Evolutionary conservation across 2,113 vertebrate genomes (phyloP).

Genomic region (Galeopterus variegatus): DNA sequence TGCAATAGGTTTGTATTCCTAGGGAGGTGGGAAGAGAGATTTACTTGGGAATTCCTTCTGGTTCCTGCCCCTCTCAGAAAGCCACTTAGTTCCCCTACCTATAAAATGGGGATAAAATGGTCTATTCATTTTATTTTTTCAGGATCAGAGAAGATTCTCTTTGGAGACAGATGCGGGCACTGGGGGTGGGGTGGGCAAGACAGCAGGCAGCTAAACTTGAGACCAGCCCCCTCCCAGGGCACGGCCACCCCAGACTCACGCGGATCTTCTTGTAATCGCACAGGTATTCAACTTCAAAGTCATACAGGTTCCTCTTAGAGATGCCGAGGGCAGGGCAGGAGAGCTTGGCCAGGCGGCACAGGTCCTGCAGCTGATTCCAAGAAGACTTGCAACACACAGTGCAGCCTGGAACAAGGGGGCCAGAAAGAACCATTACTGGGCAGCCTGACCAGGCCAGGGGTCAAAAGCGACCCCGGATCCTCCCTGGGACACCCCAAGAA

Average conservation of each 20-base stretch:
- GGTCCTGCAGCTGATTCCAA: constrained; percentile 89
- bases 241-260: constrained; percentile 80
- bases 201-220: constrained; percentile 1
- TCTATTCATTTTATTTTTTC: not conserved
- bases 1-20: constrained; percentile 52
- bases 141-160: constrained; percentile 60
- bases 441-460: not conserved
- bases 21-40: constrained; percentile 31
- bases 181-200: not conserved
- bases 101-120: constrained; percentile 38
- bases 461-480: not conserved
- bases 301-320: constrained; percentile 90
- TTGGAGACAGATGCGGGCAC: constrained; percentile 34
- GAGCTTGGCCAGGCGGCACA: constrained; percentile 90
- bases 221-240: not conserved
- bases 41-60: constrained; percentile 32
- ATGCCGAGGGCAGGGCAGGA: constrained; percentile 90
- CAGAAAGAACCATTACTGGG: constrained; percentile 54
- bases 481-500: constrained; percentile 18
- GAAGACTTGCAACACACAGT: constrained; percentile 90
- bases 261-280: constrained; percentile 92
- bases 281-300: constrained; percentile 95
- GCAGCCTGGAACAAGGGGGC: constrained; percentile 86
- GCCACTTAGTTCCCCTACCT: not conserved
- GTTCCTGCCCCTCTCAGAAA: constrained; percentile 53